Evolutionary conservation across 2,113 vertebrate genomes (phyloP), one percentile per base, ranked within the genome.

Genomic region (Platysteira castanea): DNA sequence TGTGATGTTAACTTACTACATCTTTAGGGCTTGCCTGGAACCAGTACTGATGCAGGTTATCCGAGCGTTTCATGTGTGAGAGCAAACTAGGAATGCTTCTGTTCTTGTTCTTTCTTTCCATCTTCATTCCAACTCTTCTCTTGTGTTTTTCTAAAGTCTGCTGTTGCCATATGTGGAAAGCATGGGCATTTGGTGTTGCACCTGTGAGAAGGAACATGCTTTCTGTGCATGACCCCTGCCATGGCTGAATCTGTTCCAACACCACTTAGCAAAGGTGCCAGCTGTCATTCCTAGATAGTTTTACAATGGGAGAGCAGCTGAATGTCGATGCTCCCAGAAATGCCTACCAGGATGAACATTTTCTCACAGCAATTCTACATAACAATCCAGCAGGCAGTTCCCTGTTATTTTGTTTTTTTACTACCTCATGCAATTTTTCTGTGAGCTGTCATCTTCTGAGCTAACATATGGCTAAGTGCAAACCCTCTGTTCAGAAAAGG

Each of bases 121-220:
- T 7, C 31, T 4, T 0, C 41, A 31, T 65, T 76, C 15, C 37
- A 30, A 8, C 5, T 42, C 9, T 10, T 63, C 19, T 31, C 7
- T 42, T 14, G 6, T 56, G 1, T 35, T 60, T 31, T 23, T 77
- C 37, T 19, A 0, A 39, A n/a, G 11, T 67, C 84, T 63, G 16
- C 50, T 37, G 18, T 47, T 59, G 35, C 28, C 13, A 3, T 8
- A 9, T 9, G 8, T 6, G 17, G 46, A 60, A 63, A 80, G 7
- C 9, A 3, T 13, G 30, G n/a, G 13, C 26, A 17, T 76, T 82
- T 69, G 46, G 3, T 7, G 0, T 27, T 4, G 1, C 54, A 37
- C 15, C 19, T 59, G 35, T 50, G 79, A 81, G 68, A 74, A 80
- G 23, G 22, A 77, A 5, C 21, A 1, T 1, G 6, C 26, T 57